Conservation (phyloP, 2,797 vertebrate genomes). For the Carduelis carduelis region DNA sequence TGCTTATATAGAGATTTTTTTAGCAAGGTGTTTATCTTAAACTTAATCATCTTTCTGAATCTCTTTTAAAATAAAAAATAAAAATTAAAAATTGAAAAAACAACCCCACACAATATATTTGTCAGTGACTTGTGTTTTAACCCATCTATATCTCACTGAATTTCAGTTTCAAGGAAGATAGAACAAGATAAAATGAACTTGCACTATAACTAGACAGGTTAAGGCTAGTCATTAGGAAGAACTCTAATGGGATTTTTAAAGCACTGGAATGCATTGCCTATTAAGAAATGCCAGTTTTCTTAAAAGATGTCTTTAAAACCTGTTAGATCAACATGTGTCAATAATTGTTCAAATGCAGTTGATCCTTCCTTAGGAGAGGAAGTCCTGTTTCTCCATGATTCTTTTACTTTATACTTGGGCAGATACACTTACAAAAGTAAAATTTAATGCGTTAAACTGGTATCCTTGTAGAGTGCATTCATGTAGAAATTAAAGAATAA, state of each 20-base stretch:
- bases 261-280: neutral
- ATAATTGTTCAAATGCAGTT: neutral
- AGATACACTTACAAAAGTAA: neutral
- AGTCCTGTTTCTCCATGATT: neutral
- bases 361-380: neutral
- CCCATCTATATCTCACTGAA: neutral
- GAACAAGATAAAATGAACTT: neutral
- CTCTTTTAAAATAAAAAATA: neutral
- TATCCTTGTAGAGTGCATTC: neutral
- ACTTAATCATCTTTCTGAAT: neutral
- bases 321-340: neutral
- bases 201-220: neutral
- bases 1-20: neutral
- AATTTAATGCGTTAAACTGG: neutral
- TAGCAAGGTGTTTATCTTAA: neutral
- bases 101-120: neutral
- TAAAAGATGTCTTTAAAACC: neutral
- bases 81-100: neutral
- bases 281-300: neutral
- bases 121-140: neutral
- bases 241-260: neutral
- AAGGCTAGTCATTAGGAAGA: neutral
- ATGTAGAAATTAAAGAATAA: neutral
- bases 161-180: neutral
- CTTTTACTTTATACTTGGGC: neutral